A percentile compares a stretch with the other conserved stretches of the same genome.
These are phyloP conservation scores for Saguinus midas DNA, from an alignment of 2,113 vertebrate species.

Conservation along the genomic window DNA sequence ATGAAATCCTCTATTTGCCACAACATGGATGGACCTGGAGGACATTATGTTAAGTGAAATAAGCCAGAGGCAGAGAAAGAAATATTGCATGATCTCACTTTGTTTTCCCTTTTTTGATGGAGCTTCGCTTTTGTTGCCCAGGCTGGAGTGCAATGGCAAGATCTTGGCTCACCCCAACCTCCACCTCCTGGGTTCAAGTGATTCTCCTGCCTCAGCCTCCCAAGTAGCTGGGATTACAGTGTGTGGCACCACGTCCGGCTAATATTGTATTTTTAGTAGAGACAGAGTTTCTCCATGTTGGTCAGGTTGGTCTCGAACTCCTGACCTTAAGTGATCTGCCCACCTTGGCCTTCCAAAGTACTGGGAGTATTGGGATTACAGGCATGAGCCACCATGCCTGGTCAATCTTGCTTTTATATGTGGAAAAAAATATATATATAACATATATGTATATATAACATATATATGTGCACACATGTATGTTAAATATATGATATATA, in stretches of 20 bases:
- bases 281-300: neutral
- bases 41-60: too few species aligned
- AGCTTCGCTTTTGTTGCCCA: neutral
- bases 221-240: neutral
- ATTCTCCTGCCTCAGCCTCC: neutral
- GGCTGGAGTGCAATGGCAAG: neutral
- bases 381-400: neutral
- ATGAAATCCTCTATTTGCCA: too few species aligned
- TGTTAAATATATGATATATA: neutral
- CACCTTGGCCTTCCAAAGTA: neutral
- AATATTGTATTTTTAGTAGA: neutral
- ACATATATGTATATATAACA: too few species aligned
- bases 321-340: neutral
- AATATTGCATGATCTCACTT: too few species aligned
- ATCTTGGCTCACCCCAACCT: neutral
- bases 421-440: too few species aligned
- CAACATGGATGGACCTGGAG: too few species aligned
- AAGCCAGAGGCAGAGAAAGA: too few species aligned
- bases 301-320: neutral
- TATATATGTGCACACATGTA: neutral
- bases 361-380: neutral
- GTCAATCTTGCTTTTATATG: too few species aligned
- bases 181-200: neutral
- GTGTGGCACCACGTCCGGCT: neutral
- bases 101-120: neutral